Evolutionary conservation across 2,797 vertebrate species (phyloP), one percentile per base, ranked within the genome.

Genomic region (Melopsittacus undulatus): DNA sequence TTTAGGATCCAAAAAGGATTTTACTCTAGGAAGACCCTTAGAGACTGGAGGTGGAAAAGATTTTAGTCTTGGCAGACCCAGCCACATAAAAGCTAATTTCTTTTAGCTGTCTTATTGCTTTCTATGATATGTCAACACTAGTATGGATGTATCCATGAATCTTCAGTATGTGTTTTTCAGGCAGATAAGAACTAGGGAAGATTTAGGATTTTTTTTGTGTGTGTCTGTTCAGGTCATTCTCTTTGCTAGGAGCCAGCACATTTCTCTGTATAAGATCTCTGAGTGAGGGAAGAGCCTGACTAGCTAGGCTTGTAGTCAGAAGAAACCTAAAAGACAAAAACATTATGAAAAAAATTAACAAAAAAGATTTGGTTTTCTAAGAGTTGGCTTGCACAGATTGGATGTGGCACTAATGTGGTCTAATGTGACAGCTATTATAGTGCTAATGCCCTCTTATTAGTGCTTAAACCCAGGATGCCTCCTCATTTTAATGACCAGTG

Each of bases 21-120:
- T 96, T 87, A 66, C 42, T 79, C 48, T 87, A 80, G 78, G 38
- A 94, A 94, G 90, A 94, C 78, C 80, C n/a, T 87, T 84, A 74
- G 77, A 89, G 61, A 80, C 61, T 90, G 83, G 42, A 93, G 75
- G 75, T 82, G 49, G 70, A 87, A 80, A 72, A 90, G 68, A 89
- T 91, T 94, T 95, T 94, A 77, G 72, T 90, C 75, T 95, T 96
- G 91, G 93, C 94, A 96, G 74, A 80, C 38, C 38, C 15, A 93
- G 61, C 57, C 80, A 87, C 62, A 24, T 80, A 85, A 92, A 96
- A 90, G 52, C 61, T 89, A 54, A 93, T 92, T 96, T 91, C 56
- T 94, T 59, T 64, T 92, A 93, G 49, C 81, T 93, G 78, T 82
- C 78, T 87, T 82, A 68, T 3, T 96, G 78, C 75, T 95, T 92